These are phyloP conservation scores for Heloderma charlesbogerti DNA, from an alignment of 2,113 vertebrate genomes.

Conservation along the genomic window DNA sequence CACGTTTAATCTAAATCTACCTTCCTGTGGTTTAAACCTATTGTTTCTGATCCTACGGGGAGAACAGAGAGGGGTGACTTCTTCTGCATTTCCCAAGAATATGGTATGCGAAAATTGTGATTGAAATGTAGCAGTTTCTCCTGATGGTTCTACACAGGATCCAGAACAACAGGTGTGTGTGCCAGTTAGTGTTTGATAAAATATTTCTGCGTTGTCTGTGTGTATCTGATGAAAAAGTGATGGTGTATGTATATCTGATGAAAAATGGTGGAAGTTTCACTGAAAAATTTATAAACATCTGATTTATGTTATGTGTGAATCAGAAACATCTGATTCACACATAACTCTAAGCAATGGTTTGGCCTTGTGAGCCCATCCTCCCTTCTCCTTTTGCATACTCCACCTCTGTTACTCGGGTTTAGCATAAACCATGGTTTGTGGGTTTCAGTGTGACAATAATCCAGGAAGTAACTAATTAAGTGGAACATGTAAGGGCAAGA, in stretches of 20 bases:
- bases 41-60: background rate
- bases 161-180: background rate
- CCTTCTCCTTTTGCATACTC: background rate
- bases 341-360: background rate
- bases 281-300: background rate
- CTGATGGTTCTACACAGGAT: background rate
- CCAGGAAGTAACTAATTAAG: too few species aligned
- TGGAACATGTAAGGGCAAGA: too few species aligned
- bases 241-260: too few species aligned
- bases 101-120: background rate
- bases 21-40: background rate
- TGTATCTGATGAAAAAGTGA: background rate
- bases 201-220: background rate
- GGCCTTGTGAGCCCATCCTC: too few species aligned
- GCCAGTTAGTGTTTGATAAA: background rate
- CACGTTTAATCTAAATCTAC: background rate
- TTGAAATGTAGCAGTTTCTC: background rate
- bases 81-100: background rate
- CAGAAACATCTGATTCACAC: too few species aligned
- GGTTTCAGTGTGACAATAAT: too few species aligned
- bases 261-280: too few species aligned
- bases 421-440: too few species aligned
- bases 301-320: too few species aligned
- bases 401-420: constrained; percentile 14
- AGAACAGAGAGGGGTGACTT: background rate